Evolutionary conservation across 2,888 invertebrate genomes (phyloP).

Genomic region (Flexamia atlantica): DNA sequence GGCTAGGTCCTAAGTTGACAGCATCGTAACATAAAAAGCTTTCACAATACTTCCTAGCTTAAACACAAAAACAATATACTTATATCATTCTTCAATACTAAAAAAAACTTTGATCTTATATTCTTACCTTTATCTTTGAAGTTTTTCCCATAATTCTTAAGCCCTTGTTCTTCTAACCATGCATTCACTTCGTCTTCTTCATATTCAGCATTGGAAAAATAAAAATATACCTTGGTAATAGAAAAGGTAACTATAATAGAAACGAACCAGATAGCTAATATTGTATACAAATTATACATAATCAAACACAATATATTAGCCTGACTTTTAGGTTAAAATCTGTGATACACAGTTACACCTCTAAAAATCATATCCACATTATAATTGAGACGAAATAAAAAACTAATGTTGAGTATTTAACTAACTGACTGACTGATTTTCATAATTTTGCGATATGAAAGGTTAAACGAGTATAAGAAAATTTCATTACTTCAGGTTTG

Average conservation of each 20-base stretch:
- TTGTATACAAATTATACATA: conserved; percentile 27
- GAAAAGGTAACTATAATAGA: conserved; percentile 59
- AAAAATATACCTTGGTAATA: conserved; percentile 57
- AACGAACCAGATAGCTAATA: conserved; percentile 55
- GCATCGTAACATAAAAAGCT: neutral
- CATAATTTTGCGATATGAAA: too few relatives aligned
- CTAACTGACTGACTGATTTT: too few relatives aligned
- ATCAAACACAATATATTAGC: too few relatives aligned
- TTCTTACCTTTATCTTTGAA: conserved; percentile 87
- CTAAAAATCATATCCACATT: neutral
- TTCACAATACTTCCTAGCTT: too few relatives aligned
- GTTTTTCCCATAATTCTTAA: conserved; percentile 83
- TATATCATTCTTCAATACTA: too few relatives aligned
- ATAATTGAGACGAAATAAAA: neutral
- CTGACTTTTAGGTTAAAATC: conserved; percentile 3
- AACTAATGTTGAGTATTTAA: too few relatives aligned
- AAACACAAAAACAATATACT: too few relatives aligned
- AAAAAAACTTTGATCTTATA: neutral
- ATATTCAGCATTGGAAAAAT: conserved; percentile 55
- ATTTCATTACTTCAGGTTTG: neutral
- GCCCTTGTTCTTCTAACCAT: conserved; percentile 87
- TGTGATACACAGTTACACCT: neutral
- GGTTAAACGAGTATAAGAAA: neutral
- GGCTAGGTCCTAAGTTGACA: too few relatives aligned
- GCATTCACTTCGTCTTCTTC: conserved; percentile 79